Evolutionary conservation across 2,113 vertebrate species (phyloP).

Genomic region (Mellivora capensis): DNA sequence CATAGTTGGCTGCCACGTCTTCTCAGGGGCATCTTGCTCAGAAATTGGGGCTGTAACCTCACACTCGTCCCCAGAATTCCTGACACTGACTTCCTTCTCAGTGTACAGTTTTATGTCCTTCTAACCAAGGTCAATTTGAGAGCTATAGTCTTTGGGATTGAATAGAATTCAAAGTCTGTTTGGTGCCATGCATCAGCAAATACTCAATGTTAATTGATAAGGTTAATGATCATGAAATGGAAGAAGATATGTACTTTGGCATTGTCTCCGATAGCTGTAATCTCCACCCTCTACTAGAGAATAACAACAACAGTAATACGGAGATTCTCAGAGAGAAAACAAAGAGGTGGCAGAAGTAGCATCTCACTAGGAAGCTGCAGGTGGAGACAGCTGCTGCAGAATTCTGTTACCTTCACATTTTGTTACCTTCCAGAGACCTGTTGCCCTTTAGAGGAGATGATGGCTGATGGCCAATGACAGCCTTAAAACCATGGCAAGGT

Average conservation of each 20-base stretch:
- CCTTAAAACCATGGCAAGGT: not conserved
- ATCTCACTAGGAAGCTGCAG: not conserved
- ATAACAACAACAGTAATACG: not conserved
- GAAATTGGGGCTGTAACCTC: not conserved
- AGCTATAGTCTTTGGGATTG: not conserved
- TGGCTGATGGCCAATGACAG: not conserved
- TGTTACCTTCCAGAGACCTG: not conserved
- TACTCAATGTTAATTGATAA: not conserved
- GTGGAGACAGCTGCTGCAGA: not conserved
- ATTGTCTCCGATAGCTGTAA: not conserved
- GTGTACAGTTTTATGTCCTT: not conserved
- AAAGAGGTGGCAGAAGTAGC: not conserved
- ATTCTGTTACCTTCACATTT: not conserved
- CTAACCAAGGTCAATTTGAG: not conserved
- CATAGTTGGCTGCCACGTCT: not conserved
- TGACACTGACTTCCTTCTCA: not conserved
- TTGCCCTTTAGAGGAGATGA: not conserved
- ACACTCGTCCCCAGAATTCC: not conserved
- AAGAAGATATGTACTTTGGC: not conserved
- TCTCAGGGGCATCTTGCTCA: not conserved
- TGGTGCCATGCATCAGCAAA: not conserved
- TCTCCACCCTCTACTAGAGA: not conserved
- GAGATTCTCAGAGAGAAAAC: not conserved
- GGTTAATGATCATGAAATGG: constrained; percentile 1
- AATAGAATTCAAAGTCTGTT: not conserved